Evolutionary conservation across 2,113 vertebrate genomes (phyloP).

Genomic region (Melozone crissalis): DNA sequence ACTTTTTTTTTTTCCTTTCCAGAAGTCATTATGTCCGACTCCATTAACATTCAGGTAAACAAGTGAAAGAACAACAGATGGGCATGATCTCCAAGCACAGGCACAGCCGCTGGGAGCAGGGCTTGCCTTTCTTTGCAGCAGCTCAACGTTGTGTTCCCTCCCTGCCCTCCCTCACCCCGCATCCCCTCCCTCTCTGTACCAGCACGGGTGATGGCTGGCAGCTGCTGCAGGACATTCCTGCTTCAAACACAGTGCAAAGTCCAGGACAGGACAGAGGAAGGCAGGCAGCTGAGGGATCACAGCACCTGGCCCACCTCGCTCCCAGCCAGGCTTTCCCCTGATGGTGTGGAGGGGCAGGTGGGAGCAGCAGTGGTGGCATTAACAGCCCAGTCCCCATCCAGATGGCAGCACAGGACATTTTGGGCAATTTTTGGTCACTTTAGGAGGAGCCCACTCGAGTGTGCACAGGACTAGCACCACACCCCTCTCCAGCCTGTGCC

Average conservation of each 20-base stretch:
- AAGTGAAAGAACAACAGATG: conserved; percentile 59
- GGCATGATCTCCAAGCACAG: conserved; percentile 1
- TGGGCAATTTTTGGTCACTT: not conserved
- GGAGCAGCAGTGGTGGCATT: not conserved
- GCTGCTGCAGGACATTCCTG: not conserved
- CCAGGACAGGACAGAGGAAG: not conserved
- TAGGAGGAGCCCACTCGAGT: not conserved
- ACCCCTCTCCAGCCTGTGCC: rapidly evolving
- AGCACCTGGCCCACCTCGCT: not conserved
- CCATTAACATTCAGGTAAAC: conserved; percentile 63
- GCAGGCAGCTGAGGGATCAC: not conserved
- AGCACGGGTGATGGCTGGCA: rapidly evolving
- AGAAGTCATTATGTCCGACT: conserved; percentile 44
- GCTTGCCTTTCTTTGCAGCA: not conserved
- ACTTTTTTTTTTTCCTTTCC: conserved; percentile 7
- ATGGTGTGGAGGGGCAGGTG: not conserved
- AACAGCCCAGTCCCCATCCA: rapidly evolving
- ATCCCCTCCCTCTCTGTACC: not conserved
- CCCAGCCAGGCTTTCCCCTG: not conserved
- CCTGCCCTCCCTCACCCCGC: rapidly evolving
- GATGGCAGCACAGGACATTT: not conserved
- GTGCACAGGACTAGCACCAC: rapidly evolving
- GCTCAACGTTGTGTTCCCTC: not conserved
- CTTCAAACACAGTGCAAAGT: not conserved
- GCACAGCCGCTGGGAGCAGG: not conserved